Percentiles rank a stretch among this genome's conserved stretches.
These are phyloP conservation scores for Centruroides vittatus DNA, from an alignment of 1,140 invertebrate genomes.

Conservation along the genomic window DNA sequence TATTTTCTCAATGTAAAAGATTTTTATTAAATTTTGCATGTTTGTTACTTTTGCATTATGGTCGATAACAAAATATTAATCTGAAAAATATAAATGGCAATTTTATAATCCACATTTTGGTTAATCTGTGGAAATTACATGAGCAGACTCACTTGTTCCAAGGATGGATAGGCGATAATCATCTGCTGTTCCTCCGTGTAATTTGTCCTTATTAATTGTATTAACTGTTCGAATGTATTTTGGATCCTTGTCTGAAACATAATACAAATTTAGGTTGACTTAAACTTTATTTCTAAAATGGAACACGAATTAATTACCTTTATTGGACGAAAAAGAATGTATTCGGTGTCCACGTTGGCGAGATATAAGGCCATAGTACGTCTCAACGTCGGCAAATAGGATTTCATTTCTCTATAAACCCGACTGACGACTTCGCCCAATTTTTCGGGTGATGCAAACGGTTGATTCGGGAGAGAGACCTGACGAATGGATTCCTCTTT, in stretches of 20 bases:
- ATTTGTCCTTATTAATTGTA: constrained; percentile 52
- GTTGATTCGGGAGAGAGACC: constrained; percentile 27
- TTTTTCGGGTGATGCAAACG: constrained; percentile 34
- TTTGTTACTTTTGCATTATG: too few relatives aligned
- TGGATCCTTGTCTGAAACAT: constrained; percentile 67
- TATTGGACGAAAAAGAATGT: constrained; percentile 84
- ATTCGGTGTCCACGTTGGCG: constrained; percentile 91
- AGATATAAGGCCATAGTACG: constrained; percentile 84
- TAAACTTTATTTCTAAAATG: background rate
- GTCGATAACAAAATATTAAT: too few relatives aligned
- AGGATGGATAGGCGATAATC: constrained; percentile 70
- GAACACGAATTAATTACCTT: constrained; percentile 40
- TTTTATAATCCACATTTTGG: background rate
- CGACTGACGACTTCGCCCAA: constrained; percentile 32
- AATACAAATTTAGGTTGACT: background rate
- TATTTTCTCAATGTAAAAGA: too few relatives aligned
- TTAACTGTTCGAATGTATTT: constrained; percentile 64
- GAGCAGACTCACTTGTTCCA: constrained; percentile 58
- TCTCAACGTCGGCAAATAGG: constrained; percentile 61
- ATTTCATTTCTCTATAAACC: constrained; percentile 51
- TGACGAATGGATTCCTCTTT: constrained; percentile 25
- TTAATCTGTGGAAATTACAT: background rate
- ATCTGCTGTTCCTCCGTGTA: constrained; percentile 65
- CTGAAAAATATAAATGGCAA: too few relatives aligned
- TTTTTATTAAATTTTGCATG: too few relatives aligned